These are phyloP conservation scores for Dorcus parallelipipedus DNA, from an alignment of 2,888 invertebrate genomes.

Conservation along the genomic window DNA sequence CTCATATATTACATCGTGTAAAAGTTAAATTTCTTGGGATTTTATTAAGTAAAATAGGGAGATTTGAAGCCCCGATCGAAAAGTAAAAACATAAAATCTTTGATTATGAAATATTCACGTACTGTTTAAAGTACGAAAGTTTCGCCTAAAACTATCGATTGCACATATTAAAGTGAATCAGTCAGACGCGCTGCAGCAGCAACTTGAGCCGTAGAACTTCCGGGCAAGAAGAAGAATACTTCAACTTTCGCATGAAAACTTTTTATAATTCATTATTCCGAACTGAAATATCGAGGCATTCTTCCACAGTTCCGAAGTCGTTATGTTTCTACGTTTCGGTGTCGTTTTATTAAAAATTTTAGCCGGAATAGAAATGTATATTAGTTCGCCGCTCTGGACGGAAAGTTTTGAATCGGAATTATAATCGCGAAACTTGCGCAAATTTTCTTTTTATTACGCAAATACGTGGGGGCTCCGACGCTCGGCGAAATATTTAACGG, in stretches of 20 bases:
- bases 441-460: slow-evolving; percentile 3
- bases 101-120: no score
- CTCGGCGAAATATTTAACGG: neutral
- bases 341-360: slow-evolving; percentile 13
- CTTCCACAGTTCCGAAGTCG: slow-evolving; percentile 26
- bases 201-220: slow-evolving; percentile 23
- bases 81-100: no score
- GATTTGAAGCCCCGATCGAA: no score
- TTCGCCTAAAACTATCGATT: slow-evolving; percentile 15
- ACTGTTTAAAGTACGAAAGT: no score
- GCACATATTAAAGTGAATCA: slow-evolving; percentile 21
- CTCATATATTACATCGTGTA: no score
- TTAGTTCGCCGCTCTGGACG: slow-evolving; percentile 12
- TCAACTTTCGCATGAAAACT: slow-evolving; percentile 30
- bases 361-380: neutral
- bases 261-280: slow-evolving; percentile 34
- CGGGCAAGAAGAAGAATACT: slow-evolving; percentile 20
- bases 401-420: slow-evolving; percentile 14
- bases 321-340: slow-evolving; percentile 17
- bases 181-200: slow-evolving; percentile 19
- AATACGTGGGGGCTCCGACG: neutral
- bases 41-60: no score
- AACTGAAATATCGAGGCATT: slow-evolving; percentile 30
- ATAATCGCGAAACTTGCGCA: slow-evolving; percentile 12
- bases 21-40: no score